phyloP scores from a whole-genome alignment of 2,797 vertebrate species.

The Heliangelus exortis region DNA sequence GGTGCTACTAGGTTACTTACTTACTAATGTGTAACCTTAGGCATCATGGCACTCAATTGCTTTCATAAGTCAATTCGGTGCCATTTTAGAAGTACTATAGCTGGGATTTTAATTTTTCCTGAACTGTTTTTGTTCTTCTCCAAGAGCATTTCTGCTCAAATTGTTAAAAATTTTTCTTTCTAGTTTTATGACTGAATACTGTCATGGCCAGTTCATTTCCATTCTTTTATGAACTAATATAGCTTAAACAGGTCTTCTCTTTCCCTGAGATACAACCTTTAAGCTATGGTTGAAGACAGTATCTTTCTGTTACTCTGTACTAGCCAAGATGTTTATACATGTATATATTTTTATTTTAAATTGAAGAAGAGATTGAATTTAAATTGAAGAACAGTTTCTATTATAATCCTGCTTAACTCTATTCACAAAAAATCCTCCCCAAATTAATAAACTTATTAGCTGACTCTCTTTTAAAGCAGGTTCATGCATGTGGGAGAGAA shows the following conservation, averaged over 20 bases:
- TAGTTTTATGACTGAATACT: background rate
- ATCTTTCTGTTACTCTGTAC: background rate
- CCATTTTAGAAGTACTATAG: background rate
- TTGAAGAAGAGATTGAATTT: background rate
- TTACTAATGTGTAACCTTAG: background rate
- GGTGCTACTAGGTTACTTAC: background rate
- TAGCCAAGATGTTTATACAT: background rate
- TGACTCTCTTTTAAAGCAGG: background rate
- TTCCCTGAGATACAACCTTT: background rate
- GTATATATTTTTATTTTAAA: background rate
- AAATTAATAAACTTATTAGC: background rate
- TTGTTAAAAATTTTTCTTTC: background rate
- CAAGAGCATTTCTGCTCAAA: background rate
- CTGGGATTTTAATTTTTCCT: background rate
- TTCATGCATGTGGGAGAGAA: background rate
- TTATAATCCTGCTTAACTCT: too few species aligned
- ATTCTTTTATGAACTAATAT: background rate
- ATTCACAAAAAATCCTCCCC: too few species aligned
- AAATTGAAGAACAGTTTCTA: too few species aligned
- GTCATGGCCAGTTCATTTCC: background rate
- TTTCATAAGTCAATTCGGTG: background rate
- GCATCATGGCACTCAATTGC: background rate
- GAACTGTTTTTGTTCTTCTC: background rate
- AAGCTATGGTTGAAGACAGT: background rate
- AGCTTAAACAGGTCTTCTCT: background rate